These are phyloP conservation scores for Mola mola DNA, from an alignment of 2,113 vertebrate species.

Conservation along the genomic window DNA sequence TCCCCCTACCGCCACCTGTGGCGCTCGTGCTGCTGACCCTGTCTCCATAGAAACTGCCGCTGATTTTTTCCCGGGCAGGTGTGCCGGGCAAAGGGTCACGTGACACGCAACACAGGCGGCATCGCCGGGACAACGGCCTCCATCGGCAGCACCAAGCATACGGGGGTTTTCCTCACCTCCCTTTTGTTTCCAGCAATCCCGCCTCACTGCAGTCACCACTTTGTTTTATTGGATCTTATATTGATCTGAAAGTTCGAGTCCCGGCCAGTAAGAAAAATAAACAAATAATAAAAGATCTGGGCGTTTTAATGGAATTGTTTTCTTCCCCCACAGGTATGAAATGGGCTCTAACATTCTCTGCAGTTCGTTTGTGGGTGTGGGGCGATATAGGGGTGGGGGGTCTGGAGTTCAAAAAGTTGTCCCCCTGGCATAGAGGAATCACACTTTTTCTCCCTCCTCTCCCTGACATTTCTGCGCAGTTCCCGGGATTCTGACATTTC, in stretches of 20 bases:
- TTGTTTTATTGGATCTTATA: too few relatives aligned
- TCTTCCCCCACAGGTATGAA: constrained; percentile 14
- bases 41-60: constrained; percentile 84
- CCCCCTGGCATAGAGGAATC: constrained; percentile 47
- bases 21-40: constrained; percentile 79
- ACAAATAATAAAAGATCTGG: constrained; percentile 24
- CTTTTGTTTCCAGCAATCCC: constrained; percentile 27
- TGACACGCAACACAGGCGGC: constrained; percentile 77
- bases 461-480: constrained; percentile 58
- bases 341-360: constrained; percentile 38
- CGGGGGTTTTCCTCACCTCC: constrained; percentile 55
- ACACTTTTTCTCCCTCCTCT: constrained; percentile 29
- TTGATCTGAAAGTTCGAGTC: too few relatives aligned
- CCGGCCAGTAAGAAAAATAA: constrained; percentile 18
- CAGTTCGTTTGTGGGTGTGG: constrained; percentile 28
- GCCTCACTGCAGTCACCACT: constrained; percentile 11
- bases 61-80: constrained; percentile 84
- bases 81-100: constrained; percentile 82
- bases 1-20: constrained; percentile 73
- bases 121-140: constrained; percentile 78
- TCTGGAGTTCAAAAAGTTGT: constrained; percentile 68
- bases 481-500: constrained; percentile 64
- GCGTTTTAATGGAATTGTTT: constrained; percentile 35
- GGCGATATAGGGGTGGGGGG: constrained; percentile 28
- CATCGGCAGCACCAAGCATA: constrained; percentile 60